A percentile compares a stretch with the other conserved stretches of the same genome.
phyloP scores from a whole-genome alignment of 2,113 vertebrate genomes.

The Microcebus jonahi region DNA sequence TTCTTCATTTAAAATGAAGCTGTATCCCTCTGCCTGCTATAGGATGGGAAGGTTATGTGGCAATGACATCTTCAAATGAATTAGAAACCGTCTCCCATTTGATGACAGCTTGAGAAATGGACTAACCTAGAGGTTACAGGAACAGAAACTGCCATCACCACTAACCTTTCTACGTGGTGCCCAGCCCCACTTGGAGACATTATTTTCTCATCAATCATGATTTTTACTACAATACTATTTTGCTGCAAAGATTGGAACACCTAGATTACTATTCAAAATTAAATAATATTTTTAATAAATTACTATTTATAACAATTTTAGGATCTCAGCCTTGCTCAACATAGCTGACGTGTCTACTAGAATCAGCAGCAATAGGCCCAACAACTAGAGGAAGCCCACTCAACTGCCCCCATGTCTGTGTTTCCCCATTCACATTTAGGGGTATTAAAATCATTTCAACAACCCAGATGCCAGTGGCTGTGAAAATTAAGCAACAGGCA shows the following conservation, averaged over 20 bases:
- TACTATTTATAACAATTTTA: background rate
- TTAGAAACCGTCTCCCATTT: background rate
- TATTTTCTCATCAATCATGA: background rate
- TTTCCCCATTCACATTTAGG: background rate
- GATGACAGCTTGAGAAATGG: background rate
- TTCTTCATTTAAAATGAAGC: background rate
- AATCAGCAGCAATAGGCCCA: background rate
- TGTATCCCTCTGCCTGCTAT: background rate
- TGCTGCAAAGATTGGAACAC: background rate
- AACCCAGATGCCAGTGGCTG: background rate
- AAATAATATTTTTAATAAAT: background rate
- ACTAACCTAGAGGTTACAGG: background rate
- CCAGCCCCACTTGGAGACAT: background rate
- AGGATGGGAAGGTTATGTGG: background rate
- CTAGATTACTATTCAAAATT: background rate
- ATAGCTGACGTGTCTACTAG: background rate
- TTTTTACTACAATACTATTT: background rate
- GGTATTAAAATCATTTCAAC: background rate
- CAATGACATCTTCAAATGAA: background rate
- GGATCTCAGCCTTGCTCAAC: background rate
- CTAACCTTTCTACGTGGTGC: background rate
- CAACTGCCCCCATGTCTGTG: background rate
- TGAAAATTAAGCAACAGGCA: constrained; percentile 30
- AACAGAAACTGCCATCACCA: background rate
- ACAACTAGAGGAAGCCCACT: background rate